Evolutionary conservation across 2,888 invertebrate genomes (phyloP).

Genomic region (Acleris holmiana): DNA sequence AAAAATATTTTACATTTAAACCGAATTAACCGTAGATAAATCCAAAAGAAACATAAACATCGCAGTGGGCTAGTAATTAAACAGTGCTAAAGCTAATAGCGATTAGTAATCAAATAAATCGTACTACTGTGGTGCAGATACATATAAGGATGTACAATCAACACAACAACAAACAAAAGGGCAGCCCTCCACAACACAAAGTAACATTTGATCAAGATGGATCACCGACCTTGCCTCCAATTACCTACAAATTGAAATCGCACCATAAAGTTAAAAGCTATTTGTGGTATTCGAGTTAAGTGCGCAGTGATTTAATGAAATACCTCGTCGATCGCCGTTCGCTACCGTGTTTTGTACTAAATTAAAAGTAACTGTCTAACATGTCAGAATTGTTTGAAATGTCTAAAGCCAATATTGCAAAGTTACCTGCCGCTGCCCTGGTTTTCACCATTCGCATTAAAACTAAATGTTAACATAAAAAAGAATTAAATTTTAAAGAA

Average conservation of each 20-base stretch:
- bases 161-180: conserved; percentile 5
- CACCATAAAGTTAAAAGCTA: conserved; percentile 44
- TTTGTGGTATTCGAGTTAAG: conserved; percentile 48
- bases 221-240: conserved; percentile 21
- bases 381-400: no score
- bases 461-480: no score
- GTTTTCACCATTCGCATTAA: not conserved
- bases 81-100: no score
- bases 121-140: no score
- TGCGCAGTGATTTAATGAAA: conserved; percentile 58
- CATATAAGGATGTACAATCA: not conserved
- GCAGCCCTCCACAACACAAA: conserved; percentile 17
- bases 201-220: conserved; percentile 38
- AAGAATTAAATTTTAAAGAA: no score
- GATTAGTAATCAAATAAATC: no score
- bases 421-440: no score
- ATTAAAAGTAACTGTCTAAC: not conserved
- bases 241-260: conserved; percentile 38
- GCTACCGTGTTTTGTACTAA: conserved; percentile 35
- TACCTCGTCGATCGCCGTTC: conserved; percentile 44
- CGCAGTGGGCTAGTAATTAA: no score
- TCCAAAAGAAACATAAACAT: no score
- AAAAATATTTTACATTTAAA: no score
- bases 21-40: no score
- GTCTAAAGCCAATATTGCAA: no score